Conservation (phyloP, 1,140 invertebrate species). For the Cepaea nemoralis region DNA sequence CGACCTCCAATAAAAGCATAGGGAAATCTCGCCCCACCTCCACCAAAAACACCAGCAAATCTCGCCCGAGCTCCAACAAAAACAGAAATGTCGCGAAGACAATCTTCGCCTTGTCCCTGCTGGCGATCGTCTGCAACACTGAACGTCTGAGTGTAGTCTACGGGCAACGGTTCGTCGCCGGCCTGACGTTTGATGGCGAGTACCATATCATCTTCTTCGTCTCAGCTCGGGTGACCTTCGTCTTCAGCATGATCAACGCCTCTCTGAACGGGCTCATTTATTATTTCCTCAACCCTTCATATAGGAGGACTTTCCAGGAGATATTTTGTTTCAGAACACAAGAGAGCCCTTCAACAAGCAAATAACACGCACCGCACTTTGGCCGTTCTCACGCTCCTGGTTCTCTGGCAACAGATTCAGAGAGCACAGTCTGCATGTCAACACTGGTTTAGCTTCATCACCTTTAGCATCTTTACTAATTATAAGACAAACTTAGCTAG, state of each 20-base stretch:
- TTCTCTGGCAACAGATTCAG: no score
- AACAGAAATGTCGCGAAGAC: not conserved
- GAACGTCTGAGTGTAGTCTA: not conserved
- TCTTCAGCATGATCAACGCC: not conserved
- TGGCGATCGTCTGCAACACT: not conserved
- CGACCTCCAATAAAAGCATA: not conserved
- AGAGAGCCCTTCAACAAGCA: no score
- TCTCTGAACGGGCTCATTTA: not conserved
- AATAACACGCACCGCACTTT: no score
- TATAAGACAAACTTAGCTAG: no score
- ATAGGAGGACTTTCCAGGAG: not conserved
- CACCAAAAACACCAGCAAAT: not conserved
- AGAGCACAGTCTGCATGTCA: no score
- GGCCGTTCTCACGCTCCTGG: no score
- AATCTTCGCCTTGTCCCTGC: not conserved
- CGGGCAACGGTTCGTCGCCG: not conserved
- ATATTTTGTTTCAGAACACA: not conserved
- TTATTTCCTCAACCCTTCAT: constrained; percentile 1
- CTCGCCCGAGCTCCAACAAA: not conserved
- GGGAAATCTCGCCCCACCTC: not conserved
- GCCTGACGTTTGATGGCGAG: not conserved
- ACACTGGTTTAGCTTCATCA: no score
- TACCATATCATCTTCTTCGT: not conserved
- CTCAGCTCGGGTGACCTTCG: not conserved
- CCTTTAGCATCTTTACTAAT: no score